Evolutionary conservation across 2,113 vertebrate genomes (phyloP), one percentile per base, ranked within the genome.

Genomic region (Ochotona princeps): DNA sequence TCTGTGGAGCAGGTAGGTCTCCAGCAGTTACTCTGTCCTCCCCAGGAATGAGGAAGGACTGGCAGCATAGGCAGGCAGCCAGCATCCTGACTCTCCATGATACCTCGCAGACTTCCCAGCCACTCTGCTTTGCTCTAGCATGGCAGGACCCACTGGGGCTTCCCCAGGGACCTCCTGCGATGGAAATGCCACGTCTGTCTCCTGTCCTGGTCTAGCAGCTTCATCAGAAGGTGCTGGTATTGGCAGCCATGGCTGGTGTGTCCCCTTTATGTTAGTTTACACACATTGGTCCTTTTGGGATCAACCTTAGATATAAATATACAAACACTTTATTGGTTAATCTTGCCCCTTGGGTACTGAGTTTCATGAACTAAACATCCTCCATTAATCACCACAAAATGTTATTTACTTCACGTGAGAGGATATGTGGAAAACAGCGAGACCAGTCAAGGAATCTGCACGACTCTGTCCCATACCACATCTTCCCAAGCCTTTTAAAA

Each of bases 301-400:
- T 38, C n/a, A 78, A 76, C 49, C 51, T 79, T 11, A 1, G 13
- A 81, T 84, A 91, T 38, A 89, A 84, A 94, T 70, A 87, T 87
- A 92, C 91, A 83, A 93, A 83, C 78, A 92, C 83, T 94, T 95
- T 38, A 93, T 89, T 72, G 75, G n/a, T 78, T 73, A 38, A 67
- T 61, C 83, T 76, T 94, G 83, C 81, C 80, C 87, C 87, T 10
- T 0, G 60, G 95, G 44, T 82, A 89, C 83, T 67, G 88, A 87
- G 92, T 95, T 92, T 92, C 89, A 95, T 94, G 91, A 96, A 89
- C 44, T 86, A 76, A 92, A 82, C 3, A 65, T 38, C 80, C 80
- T 79, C 75, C 65, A 86, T 86, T 86, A 83, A 92, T 92, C 95
- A 97, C 25, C 67, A 54, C 20, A 92, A 20, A 82, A 89, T 1